Evolutionary conservation across 2,797 vertebrate species (phyloP), one percentile per base, ranked within the genome.

Genomic region (Urocyon cinereoargenteus): DNA sequence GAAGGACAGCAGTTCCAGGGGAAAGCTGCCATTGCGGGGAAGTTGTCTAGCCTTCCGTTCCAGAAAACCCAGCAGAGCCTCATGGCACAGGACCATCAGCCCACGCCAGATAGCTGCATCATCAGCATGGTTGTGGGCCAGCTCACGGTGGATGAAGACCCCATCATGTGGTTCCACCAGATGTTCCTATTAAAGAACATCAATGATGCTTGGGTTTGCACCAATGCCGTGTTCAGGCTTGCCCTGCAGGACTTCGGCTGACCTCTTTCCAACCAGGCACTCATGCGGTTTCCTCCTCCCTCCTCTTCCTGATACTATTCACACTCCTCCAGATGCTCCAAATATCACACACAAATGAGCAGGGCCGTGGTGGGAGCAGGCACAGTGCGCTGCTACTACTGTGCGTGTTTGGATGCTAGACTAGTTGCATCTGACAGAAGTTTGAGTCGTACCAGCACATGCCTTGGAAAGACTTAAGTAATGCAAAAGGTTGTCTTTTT

Each of bases 141-240:
- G 98, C 99, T 99, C 97, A 99, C 99, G 99, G 99, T 99, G 78
- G 99, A 99, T 98, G 99, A 99, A 98, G 99, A 99, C 98, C 99
- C 99, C 88, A 99, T 99, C 98, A 99, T 99, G 99, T 99, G 99
- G 98, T 99, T 99, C 98, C 99, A 99, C 99, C 99, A 99, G 99
- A 99, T 99, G 99, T 99, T 99, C 99, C 99, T 99, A 99, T 99
- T 99, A 99, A 99, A 99, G 99, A 99, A 99, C 99, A 99, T 99
- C 99, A 99, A 99, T 0, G 99, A 99, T 86, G 99, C 99, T 96
- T 99, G 99, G 99, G 99, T 99, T 98, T 99, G 99, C 99, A 99
- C 99, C 99, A 99, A 99, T 98, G 99, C 99, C 98, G 99, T 99
- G 99, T 99, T 99, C 99, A 99, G 99, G 99, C 99, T 99, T 99